Evolutionary conservation across 2,888 invertebrate genomes (phyloP), one percentile per base, ranked within the genome.

Genomic region (Nebria salina): DNA sequence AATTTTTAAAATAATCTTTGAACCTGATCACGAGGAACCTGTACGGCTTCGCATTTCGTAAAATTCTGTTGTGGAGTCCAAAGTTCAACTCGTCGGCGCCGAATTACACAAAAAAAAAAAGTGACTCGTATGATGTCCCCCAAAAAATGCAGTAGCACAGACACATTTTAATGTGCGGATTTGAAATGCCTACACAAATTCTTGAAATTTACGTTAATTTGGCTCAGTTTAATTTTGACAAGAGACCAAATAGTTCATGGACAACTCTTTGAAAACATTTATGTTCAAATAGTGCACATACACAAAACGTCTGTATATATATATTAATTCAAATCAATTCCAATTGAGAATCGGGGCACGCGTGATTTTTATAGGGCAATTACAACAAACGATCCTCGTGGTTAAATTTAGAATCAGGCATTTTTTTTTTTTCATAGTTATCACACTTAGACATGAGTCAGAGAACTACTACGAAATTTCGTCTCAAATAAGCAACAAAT

Each of bases 11-110:
- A 13, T 54, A 54, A 54, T 54, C 54, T 54, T 54, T 54, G 54
- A 54, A 54, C 54, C 54, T 54, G 54, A 54, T 54, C 54, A 54
- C 54, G 54, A 54, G 54, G 54, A 54, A 54, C 54, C 54, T 54
- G 54, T 11, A 54, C 4, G 8, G 54, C 54, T 54, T 54, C 43
- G 43, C 9, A 9, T 43, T 43, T 43, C 54, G 54, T 54, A 54
- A 54, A 8, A 54, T 8, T 3, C 7, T 54, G 54, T 34, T 34
- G 34, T 34, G 5, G 1, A 34, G 34, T 34, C 34, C 34, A 34
- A 34, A 34, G 34, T 34, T 34, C 34, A 34, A 1, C 0, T 34
- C 34, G 34, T 2, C 34, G 34, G 4, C 34, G 34, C 34, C 34
- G 34, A 34, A 34, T 34, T 34, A 34, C 34, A 34, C 34, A 34